Conservation (phyloP, 2,888 invertebrate genomes). For the Trissoscelio sp. region DNA sequence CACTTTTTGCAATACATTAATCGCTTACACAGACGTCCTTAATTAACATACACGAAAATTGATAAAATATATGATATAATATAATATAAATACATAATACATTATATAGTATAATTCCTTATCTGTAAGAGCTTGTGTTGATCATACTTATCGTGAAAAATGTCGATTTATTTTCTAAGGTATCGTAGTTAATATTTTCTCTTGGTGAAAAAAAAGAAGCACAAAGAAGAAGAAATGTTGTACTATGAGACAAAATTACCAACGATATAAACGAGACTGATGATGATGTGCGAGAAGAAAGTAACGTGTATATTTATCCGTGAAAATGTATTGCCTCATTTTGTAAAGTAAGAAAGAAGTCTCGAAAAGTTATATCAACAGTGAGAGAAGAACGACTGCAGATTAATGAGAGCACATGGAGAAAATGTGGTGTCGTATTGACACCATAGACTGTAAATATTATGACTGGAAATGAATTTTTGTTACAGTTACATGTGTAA, state of each 20-base stretch:
- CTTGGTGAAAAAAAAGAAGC: conserved; percentile 27
- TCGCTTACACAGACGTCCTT: conserved; percentile 57
- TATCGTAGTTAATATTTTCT: conserved; percentile 59
- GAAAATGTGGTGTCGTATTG: conserved; percentile 41
- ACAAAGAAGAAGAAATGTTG: conserved; percentile 47
- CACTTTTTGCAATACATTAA: conserved; percentile 46
- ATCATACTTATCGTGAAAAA: conserved; percentile 65
- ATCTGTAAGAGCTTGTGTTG: conserved; percentile 66
- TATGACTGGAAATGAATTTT: conserved; percentile 62
- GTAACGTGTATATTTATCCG: conserved; percentile 64
- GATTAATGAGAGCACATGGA: conserved; percentile 57
- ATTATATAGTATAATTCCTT: conserved; percentile 60
- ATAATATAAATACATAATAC: conserved; percentile 51
- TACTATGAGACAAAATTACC: conserved; percentile 64
- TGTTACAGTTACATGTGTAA: conserved; percentile 69
- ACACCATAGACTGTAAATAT: conserved; percentile 64
- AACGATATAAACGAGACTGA: conserved; percentile 68
- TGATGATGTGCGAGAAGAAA: conserved; percentile 66
- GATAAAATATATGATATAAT: conserved; percentile 47
- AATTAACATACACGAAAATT: conserved; percentile 57
- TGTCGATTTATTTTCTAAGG: conserved; percentile 62
- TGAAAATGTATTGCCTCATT: conserved; percentile 57
- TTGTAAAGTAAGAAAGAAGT: conserved; percentile 55
- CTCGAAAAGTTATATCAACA: conserved; percentile 65
- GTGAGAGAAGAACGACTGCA: conserved; percentile 69